Conservation (phyloP, 1,140 invertebrate species). For the Tribolium madens region DNA sequence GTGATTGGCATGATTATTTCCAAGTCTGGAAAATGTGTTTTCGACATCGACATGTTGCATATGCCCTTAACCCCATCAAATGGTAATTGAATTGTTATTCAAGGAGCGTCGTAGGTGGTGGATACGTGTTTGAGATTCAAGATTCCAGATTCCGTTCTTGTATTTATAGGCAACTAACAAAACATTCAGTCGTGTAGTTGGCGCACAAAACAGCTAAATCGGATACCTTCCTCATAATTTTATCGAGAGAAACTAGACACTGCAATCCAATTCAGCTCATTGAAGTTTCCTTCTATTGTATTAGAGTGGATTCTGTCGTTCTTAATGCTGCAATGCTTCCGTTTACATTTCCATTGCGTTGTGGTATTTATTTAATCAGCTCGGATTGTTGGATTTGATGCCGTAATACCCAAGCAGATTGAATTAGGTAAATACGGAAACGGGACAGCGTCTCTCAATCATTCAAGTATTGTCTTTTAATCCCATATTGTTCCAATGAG, state of each 20-base stretch:
- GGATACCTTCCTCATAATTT: neutral
- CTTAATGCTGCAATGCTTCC: constrained; percentile 34
- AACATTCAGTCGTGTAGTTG: neutral
- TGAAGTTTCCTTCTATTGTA: constrained; percentile 18
- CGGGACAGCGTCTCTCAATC: neutral
- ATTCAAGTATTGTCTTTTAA: neutral
- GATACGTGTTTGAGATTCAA: constrained; percentile 20
- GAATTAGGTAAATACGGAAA: constrained; percentile 7
- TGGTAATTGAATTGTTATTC: constrained; percentile 34
- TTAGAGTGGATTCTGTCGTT: constrained; percentile 30
- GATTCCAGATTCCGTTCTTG: constrained; percentile 16
- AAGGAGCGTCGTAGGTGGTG: constrained; percentile 32
- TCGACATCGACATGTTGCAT: neutral
- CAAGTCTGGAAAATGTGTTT: no score
- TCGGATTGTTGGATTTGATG: constrained; percentile 31
- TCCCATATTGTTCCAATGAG: neutral
- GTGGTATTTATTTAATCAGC: constrained; percentile 20
- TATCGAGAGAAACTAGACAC: no score
- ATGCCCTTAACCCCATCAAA: neutral
- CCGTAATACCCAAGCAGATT: constrained; percentile 13
- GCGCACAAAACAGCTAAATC: neutral
- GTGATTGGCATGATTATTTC: no score
- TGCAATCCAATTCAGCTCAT: constrained; percentile 16
- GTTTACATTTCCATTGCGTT: constrained; percentile 18
- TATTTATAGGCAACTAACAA: constrained; percentile 17